Conservation (phyloP, 53 echinoderm and acorn worm species). For the Patiria pectinifera region DNA sequence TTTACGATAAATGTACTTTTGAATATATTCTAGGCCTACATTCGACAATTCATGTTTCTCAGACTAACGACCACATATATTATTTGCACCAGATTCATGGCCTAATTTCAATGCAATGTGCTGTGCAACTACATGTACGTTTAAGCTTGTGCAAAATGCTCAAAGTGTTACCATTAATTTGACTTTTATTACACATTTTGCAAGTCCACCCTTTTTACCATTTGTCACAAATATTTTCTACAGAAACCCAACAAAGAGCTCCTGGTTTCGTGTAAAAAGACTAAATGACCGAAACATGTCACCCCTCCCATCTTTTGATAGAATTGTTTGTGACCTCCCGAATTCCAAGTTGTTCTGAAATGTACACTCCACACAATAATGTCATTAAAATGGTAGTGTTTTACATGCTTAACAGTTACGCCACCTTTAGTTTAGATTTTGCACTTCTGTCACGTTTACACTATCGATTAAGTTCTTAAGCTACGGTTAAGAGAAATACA, state of each 20-base stretch:
- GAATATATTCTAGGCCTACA: slow-evolving; percentile 15
- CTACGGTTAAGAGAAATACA: not conserved
- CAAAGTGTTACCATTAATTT: not conserved
- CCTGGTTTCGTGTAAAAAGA: not conserved
- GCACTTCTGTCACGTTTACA: not conserved
- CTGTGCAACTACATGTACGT: not conserved
- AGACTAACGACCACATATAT: slow-evolving; percentile 11
- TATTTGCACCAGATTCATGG: not conserved
- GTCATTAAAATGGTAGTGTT: not conserved
- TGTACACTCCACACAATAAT: not conserved
- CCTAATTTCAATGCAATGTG: slow-evolving; percentile 11
- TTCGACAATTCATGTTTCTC: not conserved
- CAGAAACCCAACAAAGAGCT: not conserved
- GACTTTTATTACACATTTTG: not conserved
- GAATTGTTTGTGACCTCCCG: too few species aligned
- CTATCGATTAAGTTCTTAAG: not conserved
- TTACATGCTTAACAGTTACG: not conserved
- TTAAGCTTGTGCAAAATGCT: slow-evolving; percentile 8
- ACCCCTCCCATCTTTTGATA: not conserved
- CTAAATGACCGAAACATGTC: not conserved
- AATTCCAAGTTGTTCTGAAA: not conserved
- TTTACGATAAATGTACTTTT: slow-evolving; percentile 2
- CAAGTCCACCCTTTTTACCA: not conserved
- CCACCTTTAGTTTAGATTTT: not conserved
- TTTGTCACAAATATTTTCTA: not conserved